phyloP scores from a whole-genome alignment of 2,888 invertebrate genomes.

The Patella caerulea region DNA sequence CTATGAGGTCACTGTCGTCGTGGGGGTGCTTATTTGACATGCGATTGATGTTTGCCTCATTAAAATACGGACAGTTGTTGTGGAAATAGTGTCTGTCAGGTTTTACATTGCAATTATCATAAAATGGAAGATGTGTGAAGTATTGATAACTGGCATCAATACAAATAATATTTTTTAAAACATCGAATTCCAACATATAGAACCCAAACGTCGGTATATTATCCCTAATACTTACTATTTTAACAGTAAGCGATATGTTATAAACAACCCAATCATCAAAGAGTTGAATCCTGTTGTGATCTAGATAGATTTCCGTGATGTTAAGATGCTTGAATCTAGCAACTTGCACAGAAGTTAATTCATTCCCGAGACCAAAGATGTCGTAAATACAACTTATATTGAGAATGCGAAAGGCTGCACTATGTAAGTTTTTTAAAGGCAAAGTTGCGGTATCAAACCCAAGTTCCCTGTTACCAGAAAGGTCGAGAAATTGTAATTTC shows the following conservation, averaged over 20 bases:
- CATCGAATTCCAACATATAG: too few relatives aligned
- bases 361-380: not conserved
- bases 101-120: not conserved
- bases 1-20: too few relatives aligned
- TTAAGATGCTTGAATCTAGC: not conserved
- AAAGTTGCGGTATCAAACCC: conserved; percentile 7
- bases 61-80: too few relatives aligned
- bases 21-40: too few relatives aligned
- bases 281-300: conserved; percentile 14
- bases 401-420: not conserved
- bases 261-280: not conserved
- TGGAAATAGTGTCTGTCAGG: too few relatives aligned
- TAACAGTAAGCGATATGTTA: not conserved
- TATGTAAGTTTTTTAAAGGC: not conserved
- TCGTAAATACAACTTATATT: not conserved
- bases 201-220: not conserved
- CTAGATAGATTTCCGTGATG: conserved; percentile 3
- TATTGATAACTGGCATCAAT: too few relatives aligned
- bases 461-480: not conserved
- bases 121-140: too few relatives aligned
- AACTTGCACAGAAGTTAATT: not conserved
- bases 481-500: conserved; percentile 6
- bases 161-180: too few relatives aligned
- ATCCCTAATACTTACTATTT: not conserved
- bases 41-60: too few relatives aligned